Evolutionary conservation across 2,113 vertebrate species (phyloP), one percentile per base, ranked within the genome.

Genomic region (Orthonyx spaldingii): DNA sequence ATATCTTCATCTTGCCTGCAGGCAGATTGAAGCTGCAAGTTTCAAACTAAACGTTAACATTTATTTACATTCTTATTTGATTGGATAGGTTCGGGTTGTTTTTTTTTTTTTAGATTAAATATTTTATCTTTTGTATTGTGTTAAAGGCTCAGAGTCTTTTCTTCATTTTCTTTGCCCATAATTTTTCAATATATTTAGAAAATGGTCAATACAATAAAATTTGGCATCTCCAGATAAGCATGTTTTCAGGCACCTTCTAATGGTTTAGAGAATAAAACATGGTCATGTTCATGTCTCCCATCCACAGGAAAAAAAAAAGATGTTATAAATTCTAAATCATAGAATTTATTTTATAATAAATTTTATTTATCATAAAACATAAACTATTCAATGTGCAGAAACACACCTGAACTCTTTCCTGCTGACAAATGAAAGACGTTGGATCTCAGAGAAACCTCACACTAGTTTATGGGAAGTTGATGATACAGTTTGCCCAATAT

Each of bases 61-160:
- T 22, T 64, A 23, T 10, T 52, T 89, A 19, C 11, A 57, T 87
- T 26, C 6, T 44, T 74, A 21, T 56, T 65, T 59, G 1, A 2
- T 55, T 59, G 2, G 2, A 28, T 46, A 1, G 3, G 19, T 12
- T 55, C 17, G 1, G 4, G 4, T 1, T 0, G 2, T 2, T 7
- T 28, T 57, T 0, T 3, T 2, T 7, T 28, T 57, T 27, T 41
- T 35, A 33, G 16, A 35, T 72, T 35, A 16, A 32, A 16, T 46
- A 26, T 65, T 65, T 72, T 52, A 35, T 3, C 12, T 72, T 72
- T 72, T 41, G 1, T 20, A 26, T 35, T 71, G 7, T 55, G 24
- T 49, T 52, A 71, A 84, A 78, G 2, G 4, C 4, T 24, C 27
- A 0, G 14, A 39, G 5, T 11, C 3, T n/a, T 41, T 35, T 61